These are phyloP conservation scores for Ceuthmochares aereus DNA, from an alignment of 2,113 vertebrate species.

Conservation along the genomic window DNA sequence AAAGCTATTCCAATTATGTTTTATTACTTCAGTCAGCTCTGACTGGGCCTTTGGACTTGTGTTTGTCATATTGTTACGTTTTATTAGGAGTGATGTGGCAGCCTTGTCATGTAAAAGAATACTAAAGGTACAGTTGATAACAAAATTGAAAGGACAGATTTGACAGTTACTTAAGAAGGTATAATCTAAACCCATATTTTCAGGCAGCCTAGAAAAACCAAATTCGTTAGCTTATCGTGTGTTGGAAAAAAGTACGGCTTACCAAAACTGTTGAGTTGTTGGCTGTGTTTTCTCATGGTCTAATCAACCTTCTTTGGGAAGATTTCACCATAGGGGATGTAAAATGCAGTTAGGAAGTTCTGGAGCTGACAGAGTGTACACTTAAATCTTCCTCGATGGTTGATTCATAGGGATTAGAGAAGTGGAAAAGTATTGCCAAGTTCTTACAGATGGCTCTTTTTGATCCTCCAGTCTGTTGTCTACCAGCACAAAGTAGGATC, in stretches of 20 bases:
- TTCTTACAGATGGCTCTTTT: not conserved
- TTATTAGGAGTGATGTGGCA: not conserved
- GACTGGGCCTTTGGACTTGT: not conserved
- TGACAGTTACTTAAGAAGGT: not conserved
- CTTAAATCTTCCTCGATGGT: not conserved
- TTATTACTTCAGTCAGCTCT: not conserved
- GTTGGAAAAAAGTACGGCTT: fast-evolving
- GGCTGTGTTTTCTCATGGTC: not conserved
- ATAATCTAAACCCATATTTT: fast-evolving
- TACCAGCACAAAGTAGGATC: not conserved
- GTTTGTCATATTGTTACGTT: not conserved
- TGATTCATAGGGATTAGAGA: not conserved
- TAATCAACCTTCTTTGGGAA: not conserved
- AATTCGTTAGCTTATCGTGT: not conserved
- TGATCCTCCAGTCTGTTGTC: not conserved
- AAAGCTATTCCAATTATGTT: not conserved
- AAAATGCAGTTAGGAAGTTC: not conserved
- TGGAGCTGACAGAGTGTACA: not conserved
- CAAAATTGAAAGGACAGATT: constrained; percentile 1
- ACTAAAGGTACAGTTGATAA: not conserved
- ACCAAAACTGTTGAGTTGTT: not conserved
- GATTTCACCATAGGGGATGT: not conserved
- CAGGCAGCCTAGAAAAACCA: not conserved
- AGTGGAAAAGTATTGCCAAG: not conserved
- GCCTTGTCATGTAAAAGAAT: not conserved